Evolutionary conservation across 92 coral and sea anemone genomes (phyloP), one percentile per base, ranked within the genome.

Genomic region (Heliopora coerulea): DNA sequence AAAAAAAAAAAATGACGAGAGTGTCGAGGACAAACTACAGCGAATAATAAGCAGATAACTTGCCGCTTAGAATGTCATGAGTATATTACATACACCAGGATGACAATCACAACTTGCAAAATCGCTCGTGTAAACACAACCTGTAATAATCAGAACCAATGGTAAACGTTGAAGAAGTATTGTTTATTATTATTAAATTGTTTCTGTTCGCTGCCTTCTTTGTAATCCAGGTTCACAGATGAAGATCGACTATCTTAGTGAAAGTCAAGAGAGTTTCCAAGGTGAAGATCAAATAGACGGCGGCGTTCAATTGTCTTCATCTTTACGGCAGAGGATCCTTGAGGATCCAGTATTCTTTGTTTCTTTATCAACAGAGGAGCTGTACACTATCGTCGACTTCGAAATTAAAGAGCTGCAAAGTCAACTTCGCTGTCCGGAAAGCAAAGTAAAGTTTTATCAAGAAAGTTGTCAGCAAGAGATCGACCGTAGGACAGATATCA

Each of bases 401-500:
- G 78, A 84, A 50, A 4, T 65, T 5, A 70, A 79, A 30, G 59
- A 76, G 29, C 67, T 95, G 17, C 60, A 87, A 3, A 57, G 34
- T 33, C 90, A 79, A 18, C 73, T 90, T 8, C 82, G 84, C 2
- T 68, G 59, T 68, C 48, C 82, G 42, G 74, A 40, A 34, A 18
- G 73, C 15, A 89, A 79, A 54, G 83, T 86, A 10, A 64, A 37
- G 50, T 66, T 85, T 65, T 75, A 69, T 46, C 89, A 86, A 54
- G 99, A 88, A 28, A 83, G 89, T n/a, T 88, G 96, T 35, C 96
- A 90, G 49, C 84, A 81, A 46, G 99, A 95, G 62, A 56, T 95
- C 30, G 89, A 79, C 57, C 84, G 92, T 57, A 79, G 99, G 44
- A 63, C 35, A 30, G 96, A 86, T 46, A 72, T 90, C 37, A 81